Conservation (phyloP, 2,888 invertebrate species). For the Tenthredo scrophulariae region DNA sequence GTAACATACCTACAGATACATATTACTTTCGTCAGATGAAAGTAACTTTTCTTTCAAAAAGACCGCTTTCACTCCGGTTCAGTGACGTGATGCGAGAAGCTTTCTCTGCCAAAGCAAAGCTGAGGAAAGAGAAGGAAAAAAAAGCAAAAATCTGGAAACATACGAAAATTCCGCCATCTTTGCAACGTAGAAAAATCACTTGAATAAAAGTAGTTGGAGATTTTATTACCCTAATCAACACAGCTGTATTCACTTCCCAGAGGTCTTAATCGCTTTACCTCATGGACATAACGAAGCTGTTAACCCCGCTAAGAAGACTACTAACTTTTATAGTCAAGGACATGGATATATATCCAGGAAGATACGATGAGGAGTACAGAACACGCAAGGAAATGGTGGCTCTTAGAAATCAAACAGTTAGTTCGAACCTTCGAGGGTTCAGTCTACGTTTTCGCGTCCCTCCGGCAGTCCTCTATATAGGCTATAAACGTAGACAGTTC, state of each 20-base stretch:
- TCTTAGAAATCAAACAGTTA: conserved; percentile 53
- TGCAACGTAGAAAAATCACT: background rate
- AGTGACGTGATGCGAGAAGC: background rate
- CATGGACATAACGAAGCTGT: conserved; percentile 37
- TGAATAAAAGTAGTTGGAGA: background rate
- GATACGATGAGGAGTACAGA: background rate
- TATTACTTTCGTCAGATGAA: conserved; percentile 7
- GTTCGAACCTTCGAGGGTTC: conserved; percentile 21
- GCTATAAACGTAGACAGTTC: conserved; percentile 41
- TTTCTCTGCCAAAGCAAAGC: background rate
- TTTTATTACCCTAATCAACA: conserved; percentile 6
- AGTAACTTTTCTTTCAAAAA: background rate
- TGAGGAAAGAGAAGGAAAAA: background rate
- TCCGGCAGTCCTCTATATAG: conserved; percentile 8
- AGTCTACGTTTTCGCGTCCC: conserved; percentile 4
- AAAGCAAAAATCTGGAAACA: background rate
- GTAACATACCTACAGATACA: background rate
- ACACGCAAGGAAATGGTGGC: conserved; percentile 40
- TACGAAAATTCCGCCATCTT: background rate
- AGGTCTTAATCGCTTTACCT: conserved; percentile 36
- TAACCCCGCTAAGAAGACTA: conserved; percentile 20
- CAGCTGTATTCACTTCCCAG: conserved; percentile 12
- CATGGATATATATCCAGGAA: background rate
- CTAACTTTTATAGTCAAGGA: conserved; percentile 41
- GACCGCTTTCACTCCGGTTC: conserved; percentile 1